These are phyloP conservation scores for Conus ventricosus DNA, from an alignment of 1,140 invertebrate species.

Conservation along the genomic window DNA sequence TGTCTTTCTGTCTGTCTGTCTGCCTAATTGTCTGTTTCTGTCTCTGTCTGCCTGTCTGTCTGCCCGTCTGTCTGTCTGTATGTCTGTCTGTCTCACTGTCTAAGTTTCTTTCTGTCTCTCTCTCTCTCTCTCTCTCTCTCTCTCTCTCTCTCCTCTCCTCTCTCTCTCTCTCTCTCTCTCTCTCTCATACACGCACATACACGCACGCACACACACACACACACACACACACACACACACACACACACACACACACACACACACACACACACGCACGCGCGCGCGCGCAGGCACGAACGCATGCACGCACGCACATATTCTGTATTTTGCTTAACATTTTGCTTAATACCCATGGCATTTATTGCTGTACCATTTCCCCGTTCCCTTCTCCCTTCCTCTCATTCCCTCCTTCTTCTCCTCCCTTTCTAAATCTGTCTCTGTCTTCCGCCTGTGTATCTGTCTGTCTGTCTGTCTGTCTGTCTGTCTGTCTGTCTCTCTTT, in stretches of 20 bases:
- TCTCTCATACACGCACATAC: background rate
- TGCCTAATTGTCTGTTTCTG: too few relatives aligned
- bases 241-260: too few relatives aligned
- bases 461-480: background rate
- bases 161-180: slow-evolving; percentile 29
- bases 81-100: background rate
- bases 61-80: too few relatives aligned
- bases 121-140: background rate
- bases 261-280: too few relatives aligned
- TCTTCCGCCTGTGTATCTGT: background rate
- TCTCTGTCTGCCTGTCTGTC: too few relatives aligned
- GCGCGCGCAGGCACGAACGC: too few relatives aligned
- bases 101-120: background rate
- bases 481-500: background rate
- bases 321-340: too few relatives aligned
- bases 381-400: background rate
- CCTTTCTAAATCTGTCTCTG: background rate
- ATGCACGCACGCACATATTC: too few relatives aligned
- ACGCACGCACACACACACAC: too few relatives aligned
- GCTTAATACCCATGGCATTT: too few relatives aligned
- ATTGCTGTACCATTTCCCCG: background rate
- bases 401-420: background rate
- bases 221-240: too few relatives aligned
- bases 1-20: too few relatives aligned
- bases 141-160: background rate